phyloP scores from a whole-genome alignment of 2,888 invertebrate genomes.

The Bellardia pandia region DNA sequence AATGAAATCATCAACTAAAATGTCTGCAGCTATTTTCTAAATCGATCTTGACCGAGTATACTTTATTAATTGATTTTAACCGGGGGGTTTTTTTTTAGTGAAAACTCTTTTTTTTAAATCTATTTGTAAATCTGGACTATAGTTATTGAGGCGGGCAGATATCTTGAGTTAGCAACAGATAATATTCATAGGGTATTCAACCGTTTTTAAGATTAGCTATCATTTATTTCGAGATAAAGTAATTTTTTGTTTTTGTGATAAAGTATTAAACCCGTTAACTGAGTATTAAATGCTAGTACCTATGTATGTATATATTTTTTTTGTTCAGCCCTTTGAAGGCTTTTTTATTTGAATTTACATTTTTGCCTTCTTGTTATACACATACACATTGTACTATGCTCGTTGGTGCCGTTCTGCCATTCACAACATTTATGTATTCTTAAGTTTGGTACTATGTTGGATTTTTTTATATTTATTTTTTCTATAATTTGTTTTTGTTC shows the following conservation, averaged over 20 bases:
- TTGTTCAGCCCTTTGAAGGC: constrained; percentile 27
- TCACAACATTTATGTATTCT: constrained; percentile 57
- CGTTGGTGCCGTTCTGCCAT: constrained; percentile 26
- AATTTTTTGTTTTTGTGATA: background rate
- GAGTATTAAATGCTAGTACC: constrained; percentile 8
- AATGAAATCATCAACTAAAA: too few relatives aligned
- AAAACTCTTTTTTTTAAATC: too few relatives aligned
- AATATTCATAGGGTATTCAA: too few relatives aligned
- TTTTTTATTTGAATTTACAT: constrained; percentile 19
- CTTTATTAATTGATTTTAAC: too few relatives aligned
- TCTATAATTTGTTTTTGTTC: constrained; percentile 49
- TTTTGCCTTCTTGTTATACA: background rate
- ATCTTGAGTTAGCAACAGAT: too few relatives aligned
- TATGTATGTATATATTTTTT: background rate
- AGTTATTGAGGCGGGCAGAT: too few relatives aligned
- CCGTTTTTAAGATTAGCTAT: too few relatives aligned
- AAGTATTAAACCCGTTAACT: background rate
- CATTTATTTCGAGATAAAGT: too few relatives aligned
- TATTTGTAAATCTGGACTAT: too few relatives aligned
- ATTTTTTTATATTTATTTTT: constrained; percentile 27
- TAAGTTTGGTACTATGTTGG: constrained; percentile 57
- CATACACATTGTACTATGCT: background rate
- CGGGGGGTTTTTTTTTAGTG: too few relatives aligned
- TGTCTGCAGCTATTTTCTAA: too few relatives aligned
- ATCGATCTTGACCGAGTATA: too few relatives aligned